These are phyloP conservation scores for Ornithoptera priamus DNA, from an alignment of 2,888 invertebrate species.

Conservation along the genomic window DNA sequence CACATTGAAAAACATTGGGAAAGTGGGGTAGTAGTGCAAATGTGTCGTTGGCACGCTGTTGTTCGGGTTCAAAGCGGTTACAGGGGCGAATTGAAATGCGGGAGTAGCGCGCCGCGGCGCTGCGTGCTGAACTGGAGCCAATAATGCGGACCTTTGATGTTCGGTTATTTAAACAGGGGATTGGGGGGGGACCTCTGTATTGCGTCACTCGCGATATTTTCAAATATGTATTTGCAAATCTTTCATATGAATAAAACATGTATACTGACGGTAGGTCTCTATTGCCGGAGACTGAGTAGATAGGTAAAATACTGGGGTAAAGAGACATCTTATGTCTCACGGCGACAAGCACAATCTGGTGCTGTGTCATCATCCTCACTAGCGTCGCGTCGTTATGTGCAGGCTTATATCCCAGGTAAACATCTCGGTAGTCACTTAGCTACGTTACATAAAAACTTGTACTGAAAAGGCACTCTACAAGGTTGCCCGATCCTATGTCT, in stretches of 20 bases:
- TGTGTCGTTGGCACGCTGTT: conserved; percentile 6
- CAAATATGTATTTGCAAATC: conserved; percentile 39
- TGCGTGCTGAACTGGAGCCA: conserved; percentile 27
- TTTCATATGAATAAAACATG: conserved; percentile 39
- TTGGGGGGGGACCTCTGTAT: conserved; percentile 55
- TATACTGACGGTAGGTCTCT: neutral
- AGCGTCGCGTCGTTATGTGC: no score
- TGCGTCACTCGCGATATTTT: conserved; percentile 46
- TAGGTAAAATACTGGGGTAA: no score
- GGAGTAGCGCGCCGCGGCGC: conserved; percentile 14
- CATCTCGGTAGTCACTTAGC: no score
- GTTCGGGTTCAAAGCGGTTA: conserved; percentile 18
- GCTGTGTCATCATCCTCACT: no score
- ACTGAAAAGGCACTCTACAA: no score
- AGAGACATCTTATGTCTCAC: no score
- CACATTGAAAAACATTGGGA: conserved; percentile 3
- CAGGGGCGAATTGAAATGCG: conserved; percentile 23
- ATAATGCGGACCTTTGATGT: conserved; percentile 58
- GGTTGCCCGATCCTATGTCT: no score
- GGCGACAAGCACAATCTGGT: no score
- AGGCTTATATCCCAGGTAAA: no score
- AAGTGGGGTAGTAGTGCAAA: conserved; percentile 1
- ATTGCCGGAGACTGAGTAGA: no score
- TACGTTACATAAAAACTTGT: no score
- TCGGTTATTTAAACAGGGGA: conserved; percentile 64